These are phyloP conservation scores for Pagetopsis macropterus DNA, from an alignment of 2,797 vertebrate genomes.

Conservation along the genomic window DNA sequence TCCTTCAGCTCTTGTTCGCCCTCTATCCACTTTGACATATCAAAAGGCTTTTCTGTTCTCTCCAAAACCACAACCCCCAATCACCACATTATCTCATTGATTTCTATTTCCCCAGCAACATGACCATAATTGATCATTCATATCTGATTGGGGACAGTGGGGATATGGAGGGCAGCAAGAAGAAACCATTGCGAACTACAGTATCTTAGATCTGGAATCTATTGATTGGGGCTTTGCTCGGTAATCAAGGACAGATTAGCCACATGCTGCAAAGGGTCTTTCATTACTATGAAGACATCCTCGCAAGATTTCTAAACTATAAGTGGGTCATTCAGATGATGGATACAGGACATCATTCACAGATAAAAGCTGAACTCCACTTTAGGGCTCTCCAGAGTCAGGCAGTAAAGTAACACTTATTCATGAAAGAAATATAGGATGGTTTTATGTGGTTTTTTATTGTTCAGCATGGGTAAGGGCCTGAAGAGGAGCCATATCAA, in stretches of 20 bases:
- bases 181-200: slow-evolving; percentile 59
- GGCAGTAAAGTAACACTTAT: background rate
- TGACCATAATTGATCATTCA: slow-evolving; percentile 64
- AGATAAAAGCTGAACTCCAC: slow-evolving; percentile 9
- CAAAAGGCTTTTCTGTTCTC: slow-evolving; percentile 16
- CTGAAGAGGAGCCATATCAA: background rate
- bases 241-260: slow-evolving; percentile 59
- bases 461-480: background rate
- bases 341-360: background rate
- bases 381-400: background rate
- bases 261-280: slow-evolving; percentile 26
- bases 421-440: background rate
- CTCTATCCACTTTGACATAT: slow-evolving; percentile 1
- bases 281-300: slow-evolving; percentile 23
- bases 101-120: slow-evolving; percentile 47
- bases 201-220: slow-evolving; percentile 52
- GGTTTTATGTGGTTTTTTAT: background rate
- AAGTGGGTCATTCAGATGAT: slow-evolving; percentile 23
- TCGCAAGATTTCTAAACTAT: slow-evolving; percentile 18
- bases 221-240: slow-evolving; percentile 64
- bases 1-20: background rate
- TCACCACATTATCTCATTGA: slow-evolving; percentile 45
- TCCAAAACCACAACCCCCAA: slow-evolving; percentile 18
- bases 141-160: slow-evolving; percentile 51
- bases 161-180: slow-evolving; percentile 60